These are phyloP conservation scores for Setipinna tenuifilis DNA, from an alignment of 2,797 vertebrate species.

Conservation along the genomic window DNA sequence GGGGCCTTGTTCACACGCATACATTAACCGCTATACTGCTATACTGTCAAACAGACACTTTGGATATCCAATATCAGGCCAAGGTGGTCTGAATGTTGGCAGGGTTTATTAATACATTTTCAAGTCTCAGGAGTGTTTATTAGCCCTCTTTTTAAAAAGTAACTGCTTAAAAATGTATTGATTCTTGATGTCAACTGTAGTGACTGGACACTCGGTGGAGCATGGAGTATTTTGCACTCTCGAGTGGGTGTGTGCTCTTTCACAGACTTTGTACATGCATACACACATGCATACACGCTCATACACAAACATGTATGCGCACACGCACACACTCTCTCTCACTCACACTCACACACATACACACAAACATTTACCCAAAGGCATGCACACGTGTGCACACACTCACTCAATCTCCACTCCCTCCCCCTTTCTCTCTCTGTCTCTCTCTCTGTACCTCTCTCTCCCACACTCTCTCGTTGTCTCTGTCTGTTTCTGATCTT, in stretches of 20 bases:
- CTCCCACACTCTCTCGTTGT: no score
- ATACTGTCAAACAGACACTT: neutral
- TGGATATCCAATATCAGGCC: neutral
- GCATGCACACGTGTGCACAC: neutral
- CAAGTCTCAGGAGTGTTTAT: neutral
- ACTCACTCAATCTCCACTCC: neutral
- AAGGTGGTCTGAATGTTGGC: neutral
- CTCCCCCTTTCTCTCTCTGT: no score
- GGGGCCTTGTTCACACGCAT: neutral
- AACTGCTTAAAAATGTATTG: neutral
- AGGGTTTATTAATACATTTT: neutral
- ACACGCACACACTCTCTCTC: no score
- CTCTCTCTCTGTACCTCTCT: no score
- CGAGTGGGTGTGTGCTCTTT: neutral
- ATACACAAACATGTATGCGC: neutral
- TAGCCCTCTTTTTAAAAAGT: neutral
- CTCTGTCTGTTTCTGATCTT: neutral
- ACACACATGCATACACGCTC: neutral
- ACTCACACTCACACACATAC: neutral
- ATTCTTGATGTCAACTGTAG: neutral
- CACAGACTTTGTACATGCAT: neutral
- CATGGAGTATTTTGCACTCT: no score
- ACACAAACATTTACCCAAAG: neutral
- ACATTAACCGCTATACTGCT: neutral
- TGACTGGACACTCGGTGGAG: neutral